Evolutionary conservation across 2,888 invertebrate genomes (phyloP), one percentile per base, ranked within the genome.

Genomic region (Pseudeuparius sepicola): DNA sequence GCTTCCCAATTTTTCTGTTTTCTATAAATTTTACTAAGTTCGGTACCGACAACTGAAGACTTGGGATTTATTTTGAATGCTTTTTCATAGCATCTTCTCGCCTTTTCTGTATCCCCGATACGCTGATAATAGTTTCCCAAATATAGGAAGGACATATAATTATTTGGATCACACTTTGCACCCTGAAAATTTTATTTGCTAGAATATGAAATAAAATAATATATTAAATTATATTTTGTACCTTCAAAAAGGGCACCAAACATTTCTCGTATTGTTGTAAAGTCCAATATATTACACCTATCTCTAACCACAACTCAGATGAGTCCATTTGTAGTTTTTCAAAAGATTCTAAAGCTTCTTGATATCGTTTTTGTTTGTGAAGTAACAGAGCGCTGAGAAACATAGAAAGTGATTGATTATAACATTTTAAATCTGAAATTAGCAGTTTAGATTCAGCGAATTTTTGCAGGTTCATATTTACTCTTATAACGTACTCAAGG

Each of bases 81-180:
- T 60, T 85, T 88, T 61, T 88, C 82, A 58, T 79, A 89, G 60
- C 89, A 92, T 54, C 82, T 80, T 44, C 73, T 73, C 1, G 89
- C 79, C 50, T 86, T 80, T 31, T 71, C 67, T n/a, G 73, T 55
- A 54, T 89, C 81, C 32, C 71, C 70, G 23, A 67, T 61, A 30
- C 70, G 57, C 39, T 68, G 63, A 59, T 89, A 90, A 56, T 76
- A 80, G 50, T 75, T 68, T 2, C 89, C 92, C 41, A 92, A 65
- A 56, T 78, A 73, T 17, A 79, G 61, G 57, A 88, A 87, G 45
- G 79, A 78, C 31, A 75, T 67, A 48, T 76, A 74, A 61, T 78
- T 75, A 51, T 78, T 73, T n/a, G 83, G 74, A 55, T 86, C 76
- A 7, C 77, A 57, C 57, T 85, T 76, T 2, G 78, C 75, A 29